Evolutionary conservation across 2,888 invertebrate genomes (phyloP), one percentile per base, ranked within the genome.

Genomic region (Dryadula phaetusa): DNA sequence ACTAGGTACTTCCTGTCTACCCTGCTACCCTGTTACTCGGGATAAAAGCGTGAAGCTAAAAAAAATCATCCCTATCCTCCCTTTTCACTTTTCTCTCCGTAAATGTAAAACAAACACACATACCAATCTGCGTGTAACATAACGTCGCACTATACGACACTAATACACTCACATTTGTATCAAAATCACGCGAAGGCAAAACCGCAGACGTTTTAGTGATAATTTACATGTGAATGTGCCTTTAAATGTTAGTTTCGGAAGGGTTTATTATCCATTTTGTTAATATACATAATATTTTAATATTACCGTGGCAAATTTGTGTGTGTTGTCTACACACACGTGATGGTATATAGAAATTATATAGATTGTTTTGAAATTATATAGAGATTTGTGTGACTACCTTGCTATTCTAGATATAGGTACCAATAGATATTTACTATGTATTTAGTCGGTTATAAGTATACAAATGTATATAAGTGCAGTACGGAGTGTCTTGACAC

Each of bases 151-250:
- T 62, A 28, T 66, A 53, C 69, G 69, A 69, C 69, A 69, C 69
- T 69, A 66, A 69, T 69, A 62, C 69, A 69, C 66, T 69, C 62
- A 69, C 49, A 52, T 52, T 52, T 28, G 49, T 52, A 52, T 52
- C 49, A 52, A 16, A 52, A 52, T 28, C 49, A 52, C 28, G 49
- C 49, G 16, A 52, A 52, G 28, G 28, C 28, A n/a, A 28, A 52
- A 52, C 49, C 49, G 49, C 49, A 52, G n/a, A 52, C 49, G n/a
- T 52, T n/a, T 52, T 49, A 49, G 49, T 25, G 28, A 52, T 52
- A 25, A 52, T 52, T 52, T 52, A 52, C 49, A 52, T 52, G 16
- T 52, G 49, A 52, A 52, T 52, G 22, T 22, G 28, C 37, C 37
- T 37, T 37, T 3, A 37, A 37, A 12, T 37, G 1, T 37, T 37